Conservation (phyloP, 2,113 vertebrate species). For the Nyctibius bracteatus region DNA sequence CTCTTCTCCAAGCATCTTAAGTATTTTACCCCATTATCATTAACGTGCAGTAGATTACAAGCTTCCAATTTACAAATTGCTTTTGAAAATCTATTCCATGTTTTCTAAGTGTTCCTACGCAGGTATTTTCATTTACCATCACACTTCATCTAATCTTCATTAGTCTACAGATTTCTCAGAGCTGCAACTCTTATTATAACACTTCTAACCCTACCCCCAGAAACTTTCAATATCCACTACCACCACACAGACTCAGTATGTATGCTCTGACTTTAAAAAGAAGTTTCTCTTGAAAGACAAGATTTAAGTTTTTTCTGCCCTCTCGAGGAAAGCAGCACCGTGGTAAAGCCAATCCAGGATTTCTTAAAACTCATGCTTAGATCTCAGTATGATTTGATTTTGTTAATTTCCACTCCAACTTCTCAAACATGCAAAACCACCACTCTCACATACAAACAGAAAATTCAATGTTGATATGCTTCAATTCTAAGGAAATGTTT, state of each 20-base stretch:
- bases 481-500: not conserved
- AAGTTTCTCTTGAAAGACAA: not conserved
- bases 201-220: not conserved
- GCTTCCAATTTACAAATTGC: not conserved
- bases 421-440: not conserved
- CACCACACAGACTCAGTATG: not conserved
- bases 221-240: not conserved
- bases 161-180: not conserved
- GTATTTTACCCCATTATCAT: not conserved
- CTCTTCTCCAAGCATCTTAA: not conserved
- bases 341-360: not conserved
- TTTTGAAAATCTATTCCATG: not conserved
- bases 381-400: not conserved
- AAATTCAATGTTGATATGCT: not conserved
- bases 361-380: not conserved
- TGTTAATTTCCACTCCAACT: not conserved
- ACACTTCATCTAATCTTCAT: not conserved
- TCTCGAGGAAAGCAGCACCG: not conserved
- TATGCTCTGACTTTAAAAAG: not conserved
- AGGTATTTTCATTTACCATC: not conserved
- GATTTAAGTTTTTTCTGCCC: not conserved
- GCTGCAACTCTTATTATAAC: not conserved
- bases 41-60: not conserved
- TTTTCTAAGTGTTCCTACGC: not conserved
- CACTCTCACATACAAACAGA: not conserved